Percentiles rank a stretch among this genome's conserved stretches.
Evolutionary conservation across 2,888 invertebrate species (phyloP).

Genomic region (Polydrusus tereticollis): DNA sequence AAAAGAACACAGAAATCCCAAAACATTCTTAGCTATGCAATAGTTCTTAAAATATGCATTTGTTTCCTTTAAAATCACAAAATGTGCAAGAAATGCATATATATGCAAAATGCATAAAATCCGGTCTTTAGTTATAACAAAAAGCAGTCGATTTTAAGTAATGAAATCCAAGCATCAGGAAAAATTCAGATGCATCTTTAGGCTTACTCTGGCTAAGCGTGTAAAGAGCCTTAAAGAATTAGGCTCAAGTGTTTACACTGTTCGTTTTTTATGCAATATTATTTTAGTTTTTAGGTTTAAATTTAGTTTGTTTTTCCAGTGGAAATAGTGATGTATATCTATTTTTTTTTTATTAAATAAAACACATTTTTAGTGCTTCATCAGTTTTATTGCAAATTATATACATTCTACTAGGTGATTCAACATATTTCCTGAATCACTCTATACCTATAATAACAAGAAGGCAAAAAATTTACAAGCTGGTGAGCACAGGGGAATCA

Average conservation of each 20-base stretch:
- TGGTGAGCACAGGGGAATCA: background rate
- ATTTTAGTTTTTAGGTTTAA: constrained; percentile 2
- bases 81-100: no score
- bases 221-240: background rate
- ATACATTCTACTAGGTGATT: background rate
- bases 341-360: constrained; percentile 16
- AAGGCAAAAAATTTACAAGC: background rate
- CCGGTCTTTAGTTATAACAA: no score
- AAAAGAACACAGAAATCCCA: no score
- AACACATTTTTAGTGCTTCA: background rate
- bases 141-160: no score
- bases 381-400: constrained; percentile 2
- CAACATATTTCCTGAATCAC: no score
- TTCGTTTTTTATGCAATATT: constrained; percentile 5
- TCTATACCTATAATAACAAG: background rate
- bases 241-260: background rate
- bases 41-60: no score
- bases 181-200: no score
- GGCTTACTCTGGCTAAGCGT: no score
- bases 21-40: no score
- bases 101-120: no score
- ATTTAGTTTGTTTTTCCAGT: background rate
- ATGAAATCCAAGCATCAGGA: no score
- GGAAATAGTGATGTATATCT: background rate
- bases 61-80: no score